These are phyloP conservation scores for Meiosimyza platycephala DNA, from an alignment of 2,888 invertebrate genomes.

Conservation along the genomic window DNA sequence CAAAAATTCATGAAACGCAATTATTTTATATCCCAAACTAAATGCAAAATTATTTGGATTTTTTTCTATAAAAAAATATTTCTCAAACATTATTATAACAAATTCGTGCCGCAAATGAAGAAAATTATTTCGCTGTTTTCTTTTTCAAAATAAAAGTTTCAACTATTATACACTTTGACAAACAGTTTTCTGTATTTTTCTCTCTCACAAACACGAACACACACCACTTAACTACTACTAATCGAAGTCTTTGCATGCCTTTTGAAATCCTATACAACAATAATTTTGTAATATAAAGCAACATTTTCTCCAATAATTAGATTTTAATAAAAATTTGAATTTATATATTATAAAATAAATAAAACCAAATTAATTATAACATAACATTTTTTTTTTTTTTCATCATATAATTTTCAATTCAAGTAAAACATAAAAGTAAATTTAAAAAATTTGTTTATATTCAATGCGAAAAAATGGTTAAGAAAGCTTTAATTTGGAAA, in stretches of 20 bases:
- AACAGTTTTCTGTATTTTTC: not conserved
- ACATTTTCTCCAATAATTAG: constrained; percentile 23
- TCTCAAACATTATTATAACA: not conserved
- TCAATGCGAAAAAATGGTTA: constrained; percentile 63
- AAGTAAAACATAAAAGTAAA: constrained; percentile 10
- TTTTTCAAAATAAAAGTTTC: not conserved
- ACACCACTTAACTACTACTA: not conserved
- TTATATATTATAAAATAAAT: not conserved
- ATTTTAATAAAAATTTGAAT: constrained; percentile 10
- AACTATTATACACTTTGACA: not conserved
- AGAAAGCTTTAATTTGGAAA: constrained; percentile 65
- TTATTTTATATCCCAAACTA: too few relatives aligned
- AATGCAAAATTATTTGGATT: too few relatives aligned
- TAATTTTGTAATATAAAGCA: constrained; percentile 29
- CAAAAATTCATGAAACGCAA: too few relatives aligned
- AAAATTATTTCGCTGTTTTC: not conserved
- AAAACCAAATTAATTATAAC: not conserved
- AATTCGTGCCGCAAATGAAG: not conserved
- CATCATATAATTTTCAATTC: constrained; percentile 4
- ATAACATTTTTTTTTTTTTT: constrained; percentile 12
- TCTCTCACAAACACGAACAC: not conserved
- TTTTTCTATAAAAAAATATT: too few relatives aligned
- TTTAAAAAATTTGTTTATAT: constrained; percentile 61
- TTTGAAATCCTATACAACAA: constrained; percentile 22
- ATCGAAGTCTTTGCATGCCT: constrained; percentile 31